These are phyloP conservation scores for Beaufortia kweichowensis DNA, from an alignment of 2,113 vertebrate genomes.

Conservation along the genomic window DNA sequence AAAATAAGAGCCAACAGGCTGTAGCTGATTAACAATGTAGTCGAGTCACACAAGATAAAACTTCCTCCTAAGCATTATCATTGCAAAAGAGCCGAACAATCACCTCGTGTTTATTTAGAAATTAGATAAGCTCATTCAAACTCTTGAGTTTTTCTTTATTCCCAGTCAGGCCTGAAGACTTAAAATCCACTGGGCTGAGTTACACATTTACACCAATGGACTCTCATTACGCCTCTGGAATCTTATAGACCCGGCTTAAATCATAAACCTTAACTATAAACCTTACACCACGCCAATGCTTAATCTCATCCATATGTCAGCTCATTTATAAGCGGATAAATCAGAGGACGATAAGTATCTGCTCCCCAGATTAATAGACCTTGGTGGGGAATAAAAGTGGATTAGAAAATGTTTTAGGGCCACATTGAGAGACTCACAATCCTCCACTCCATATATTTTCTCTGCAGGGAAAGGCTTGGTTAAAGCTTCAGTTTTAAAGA, in stretches of 20 bases:
- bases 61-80: slow-evolving; percentile 21
- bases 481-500: slow-evolving; percentile 51
- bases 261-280: slow-evolving; percentile 70
- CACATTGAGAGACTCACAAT: slow-evolving; percentile 56
- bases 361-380: slow-evolving; percentile 69
- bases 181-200: slow-evolving; percentile 41
- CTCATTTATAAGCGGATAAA: slow-evolving; percentile 74
- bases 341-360: slow-evolving; percentile 67
- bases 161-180: slow-evolving; percentile 3
- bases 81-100: slow-evolving; percentile 13
- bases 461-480: slow-evolving; percentile 53
- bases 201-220: slow-evolving; percentile 56
- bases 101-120: background rate
- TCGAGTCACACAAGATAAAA: slow-evolving; percentile 46
- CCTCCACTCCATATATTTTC: slow-evolving; percentile 56
- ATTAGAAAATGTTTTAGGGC: slow-evolving; percentile 66
- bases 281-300: slow-evolving; percentile 59
- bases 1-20: slow-evolving; percentile 54
- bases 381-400: slow-evolving; percentile 61
- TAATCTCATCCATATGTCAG: slow-evolving; percentile 71
- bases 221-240: slow-evolving; percentile 53
- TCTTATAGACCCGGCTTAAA: slow-evolving; percentile 46
- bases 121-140: slow-evolving; percentile 6
- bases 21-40: slow-evolving; percentile 55
- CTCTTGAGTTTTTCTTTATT: background rate